Percentiles rank a stretch among this genome's conserved stretches.
Conservation (phyloP, 2,888 invertebrate species). For the Mesopsocus fuscifrons region DNA sequence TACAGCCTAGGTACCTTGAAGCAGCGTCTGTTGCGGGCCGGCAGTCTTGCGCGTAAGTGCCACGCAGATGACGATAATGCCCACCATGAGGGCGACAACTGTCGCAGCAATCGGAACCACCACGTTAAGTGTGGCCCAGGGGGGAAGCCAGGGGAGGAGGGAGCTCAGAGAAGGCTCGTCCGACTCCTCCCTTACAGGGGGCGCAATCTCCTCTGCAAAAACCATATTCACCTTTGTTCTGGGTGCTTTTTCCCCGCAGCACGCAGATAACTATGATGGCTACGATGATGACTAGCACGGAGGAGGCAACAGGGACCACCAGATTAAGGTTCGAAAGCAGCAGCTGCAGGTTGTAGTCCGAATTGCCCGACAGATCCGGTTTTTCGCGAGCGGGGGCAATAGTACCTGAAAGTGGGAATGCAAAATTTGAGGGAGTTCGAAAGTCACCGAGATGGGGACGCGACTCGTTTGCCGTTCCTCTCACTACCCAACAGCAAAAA, state of each 20-base stretch:
- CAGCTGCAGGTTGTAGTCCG: constrained; percentile 37
- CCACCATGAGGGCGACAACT: constrained; percentile 74
- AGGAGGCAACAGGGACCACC: constrained; percentile 83
- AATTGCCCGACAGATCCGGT: constrained; percentile 28
- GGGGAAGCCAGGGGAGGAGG: constrained; percentile 57
- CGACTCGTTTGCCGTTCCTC: constrained; percentile 11
- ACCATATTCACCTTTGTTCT: constrained; percentile 55
- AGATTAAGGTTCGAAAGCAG: constrained; percentile 81
- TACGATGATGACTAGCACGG: constrained; percentile 79
- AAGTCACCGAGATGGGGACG: no score
- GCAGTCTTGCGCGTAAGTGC: constrained; percentile 59
- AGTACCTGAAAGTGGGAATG: constrained; percentile 68
- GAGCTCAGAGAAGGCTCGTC: constrained; percentile 27
- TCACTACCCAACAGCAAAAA: background rate
- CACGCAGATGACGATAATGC: constrained; percentile 77
- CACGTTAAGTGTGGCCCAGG: constrained; percentile 78
- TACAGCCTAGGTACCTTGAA: constrained; percentile 73
- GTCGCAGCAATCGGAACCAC: constrained; percentile 80
- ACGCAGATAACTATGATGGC: constrained; percentile 87
- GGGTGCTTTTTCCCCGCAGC: constrained; percentile 64
- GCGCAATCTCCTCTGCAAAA: constrained; percentile 58
- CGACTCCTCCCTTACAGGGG: constrained; percentile 27
- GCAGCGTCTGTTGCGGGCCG: constrained; percentile 46
- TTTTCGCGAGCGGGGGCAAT: constrained; percentile 79
- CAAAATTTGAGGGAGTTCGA: no score